These are phyloP conservation scores for Spinus pinus DNA, from an alignment of 2,797 vertebrate genomes.

Conservation along the genomic window DNA sequence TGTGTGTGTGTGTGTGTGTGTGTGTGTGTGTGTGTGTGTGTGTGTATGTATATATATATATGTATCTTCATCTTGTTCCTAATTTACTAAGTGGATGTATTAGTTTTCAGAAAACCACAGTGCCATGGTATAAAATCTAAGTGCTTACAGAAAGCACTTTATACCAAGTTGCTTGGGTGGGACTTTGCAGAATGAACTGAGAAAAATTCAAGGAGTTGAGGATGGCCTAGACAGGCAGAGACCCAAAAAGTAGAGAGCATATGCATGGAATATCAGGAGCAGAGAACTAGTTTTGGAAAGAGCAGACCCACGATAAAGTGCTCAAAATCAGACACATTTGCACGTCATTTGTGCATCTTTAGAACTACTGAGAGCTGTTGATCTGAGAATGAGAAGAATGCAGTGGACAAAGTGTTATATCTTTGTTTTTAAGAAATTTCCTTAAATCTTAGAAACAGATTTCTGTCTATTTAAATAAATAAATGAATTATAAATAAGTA, in stretches of 20 bases:
- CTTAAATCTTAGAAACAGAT: background rate
- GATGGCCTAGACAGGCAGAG: background rate
- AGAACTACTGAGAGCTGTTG: background rate
- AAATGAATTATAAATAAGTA: background rate
- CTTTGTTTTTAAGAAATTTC: background rate
- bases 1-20: rapidly evolving
- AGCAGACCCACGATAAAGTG: background rate
- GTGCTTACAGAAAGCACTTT: background rate
- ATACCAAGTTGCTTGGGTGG: background rate
- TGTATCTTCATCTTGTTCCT: background rate
- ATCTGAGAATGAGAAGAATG: background rate
- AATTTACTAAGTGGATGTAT: background rate
- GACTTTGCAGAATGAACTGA: background rate
- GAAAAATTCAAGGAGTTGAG: background rate
- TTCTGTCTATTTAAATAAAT: background rate
- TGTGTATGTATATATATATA: background rate
- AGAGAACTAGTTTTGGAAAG: background rate
- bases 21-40: background rate
- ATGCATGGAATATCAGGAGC: background rate
- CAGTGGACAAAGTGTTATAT: background rate
- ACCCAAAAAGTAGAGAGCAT: background rate
- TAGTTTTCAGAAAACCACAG: background rate
- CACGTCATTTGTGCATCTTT: background rate
- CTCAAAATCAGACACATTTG: background rate
- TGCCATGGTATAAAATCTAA: background rate